A percentile compares a stretch with the other conserved stretches of the same genome.
These are phyloP conservation scores for Goniozus legneri DNA, from an alignment of 1,140 invertebrate species.

Conservation along the genomic window DNA sequence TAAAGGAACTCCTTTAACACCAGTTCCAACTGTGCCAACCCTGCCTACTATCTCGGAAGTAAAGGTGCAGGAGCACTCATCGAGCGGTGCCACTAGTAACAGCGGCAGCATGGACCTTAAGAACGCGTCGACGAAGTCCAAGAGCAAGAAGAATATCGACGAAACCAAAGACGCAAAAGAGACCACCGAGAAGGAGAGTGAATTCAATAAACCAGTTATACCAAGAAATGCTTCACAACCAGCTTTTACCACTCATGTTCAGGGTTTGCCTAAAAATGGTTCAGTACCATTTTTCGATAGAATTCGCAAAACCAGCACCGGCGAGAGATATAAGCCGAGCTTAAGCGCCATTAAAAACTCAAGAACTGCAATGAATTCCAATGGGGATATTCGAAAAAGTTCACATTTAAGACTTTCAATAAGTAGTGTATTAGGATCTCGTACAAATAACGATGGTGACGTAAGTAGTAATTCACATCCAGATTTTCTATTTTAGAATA, in stretches of 20 bases:
- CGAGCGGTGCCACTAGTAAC: slow-evolving; percentile 54
- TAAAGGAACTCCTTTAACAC: slow-evolving; percentile 63
- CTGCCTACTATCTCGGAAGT: slow-evolving; percentile 84
- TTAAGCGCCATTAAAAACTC: slow-evolving; percentile 69
- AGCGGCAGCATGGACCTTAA: slow-evolving; percentile 51
- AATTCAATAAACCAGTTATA: slow-evolving; percentile 57
- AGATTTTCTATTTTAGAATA: no score
- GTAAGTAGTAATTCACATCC: slow-evolving; percentile 56
- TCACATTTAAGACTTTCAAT: slow-evolving; percentile 58
- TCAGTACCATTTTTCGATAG: slow-evolving; percentile 84
- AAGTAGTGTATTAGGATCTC: slow-evolving; percentile 59
- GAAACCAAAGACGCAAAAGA: slow-evolving; percentile 47
- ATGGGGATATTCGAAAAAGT: slow-evolving; percentile 57
- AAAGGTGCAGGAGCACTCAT: slow-evolving; percentile 66
- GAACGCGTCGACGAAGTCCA: slow-evolving; percentile 38
- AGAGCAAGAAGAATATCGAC: slow-evolving; percentile 40
- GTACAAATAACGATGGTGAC: slow-evolving; percentile 62
- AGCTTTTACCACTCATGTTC: slow-evolving; percentile 75
- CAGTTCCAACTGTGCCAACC: slow-evolving; percentile 75
- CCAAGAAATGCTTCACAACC: slow-evolving; percentile 81
- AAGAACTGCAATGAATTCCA: slow-evolving; percentile 49
- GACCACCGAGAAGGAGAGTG: slow-evolving; percentile 38
- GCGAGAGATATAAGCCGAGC: slow-evolving; percentile 74
- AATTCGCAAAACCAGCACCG: slow-evolving; percentile 74
- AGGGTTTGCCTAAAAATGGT: slow-evolving; percentile 79